Base-by-base conservation (phyloP, 2,797 vertebrate genomes). In the Poliocrania exsul region DNA sequence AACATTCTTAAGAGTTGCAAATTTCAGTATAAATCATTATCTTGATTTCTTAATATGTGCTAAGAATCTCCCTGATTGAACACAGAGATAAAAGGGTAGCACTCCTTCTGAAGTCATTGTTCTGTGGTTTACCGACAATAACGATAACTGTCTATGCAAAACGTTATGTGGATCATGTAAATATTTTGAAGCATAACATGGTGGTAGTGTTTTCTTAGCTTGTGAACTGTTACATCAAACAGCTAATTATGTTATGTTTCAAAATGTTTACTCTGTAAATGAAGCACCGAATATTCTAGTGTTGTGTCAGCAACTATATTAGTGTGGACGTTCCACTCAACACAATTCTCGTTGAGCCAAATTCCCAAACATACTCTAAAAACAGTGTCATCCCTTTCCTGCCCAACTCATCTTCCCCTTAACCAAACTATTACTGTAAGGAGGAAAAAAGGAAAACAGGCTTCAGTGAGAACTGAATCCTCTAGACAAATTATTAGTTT, bases 131-230 rank as follows among this genome's bases (percentile, higher is more conserved):
- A 91, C 54, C 0, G 3, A 73, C 53, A 85, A 33, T 1, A 73
- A 58, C 0, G 25, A 40, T 92, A 89, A 87, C 78, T 70, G 72
- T 80, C 88, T 73, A 66, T 81, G 75, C 35, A 90, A 94, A 88
- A 96, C 75, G 53, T 77, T 85, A 88, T 42, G 94, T 28, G 60
- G 69, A 90, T 74, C 80, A 38, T 35, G 46, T 88, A 95, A 97
- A 94, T 93, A 96, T 96, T 97, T 96, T 95, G 89, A 97, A 97
- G 71, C 81, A 93, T 86, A 96, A 95, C 90, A 95, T 4, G 19
- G 50, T 66, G 79, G 89, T 29, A 95, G 57, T 78, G 86, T 92
- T 92, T 96, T 94, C 88, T 94, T 96, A 94, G 90, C 91, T 94
- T 95, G 95, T 86, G 93, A 93, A 92, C 96, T 83, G 61, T 51